phyloP scores from a whole-genome alignment of 2,113 vertebrate genomes.

The Hylia prasina region DNA sequence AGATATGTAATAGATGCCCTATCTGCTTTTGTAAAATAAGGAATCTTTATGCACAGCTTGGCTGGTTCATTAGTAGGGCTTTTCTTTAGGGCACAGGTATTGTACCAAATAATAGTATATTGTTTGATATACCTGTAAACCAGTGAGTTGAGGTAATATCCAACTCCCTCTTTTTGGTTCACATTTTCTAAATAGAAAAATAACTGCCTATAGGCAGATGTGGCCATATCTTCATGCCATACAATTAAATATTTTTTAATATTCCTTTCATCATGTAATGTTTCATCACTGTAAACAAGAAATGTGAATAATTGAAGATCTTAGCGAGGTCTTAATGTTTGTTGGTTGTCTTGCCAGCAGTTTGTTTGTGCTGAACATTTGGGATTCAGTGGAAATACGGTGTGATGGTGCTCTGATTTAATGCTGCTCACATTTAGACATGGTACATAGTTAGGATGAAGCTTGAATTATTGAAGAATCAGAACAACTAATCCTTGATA shows the following conservation, averaged over 20 bases:
- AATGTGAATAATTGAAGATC: not conserved
- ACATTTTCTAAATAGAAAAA: not conserved
- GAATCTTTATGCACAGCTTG: not conserved
- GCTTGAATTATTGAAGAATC: conserved; percentile 47
- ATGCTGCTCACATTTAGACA: conserved; percentile 15
- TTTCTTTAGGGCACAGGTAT: not conserved
- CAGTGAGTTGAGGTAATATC: not conserved
- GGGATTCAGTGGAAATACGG: not conserved
- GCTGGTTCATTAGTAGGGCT: not conserved
- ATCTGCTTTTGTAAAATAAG: not conserved
- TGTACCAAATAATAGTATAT: not conserved
- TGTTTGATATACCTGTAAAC: not conserved
- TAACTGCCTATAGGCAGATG: not conserved
- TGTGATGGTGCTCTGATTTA: not conserved
- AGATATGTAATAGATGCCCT: not conserved
- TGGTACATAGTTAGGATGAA: not conserved
- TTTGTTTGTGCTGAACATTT: not conserved
- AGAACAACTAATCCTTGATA: conserved; percentile 6
- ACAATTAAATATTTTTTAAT: not conserved
- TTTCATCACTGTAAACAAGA: not conserved
- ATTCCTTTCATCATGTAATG: not conserved
- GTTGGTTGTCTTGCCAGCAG: not conserved
- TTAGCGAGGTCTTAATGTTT: not conserved
- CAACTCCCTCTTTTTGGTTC: not conserved
- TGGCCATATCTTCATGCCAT: not conserved